Evolutionary conservation across 2,113 vertebrate genomes (phyloP).

Genomic region (Apteryx owenii): DNA sequence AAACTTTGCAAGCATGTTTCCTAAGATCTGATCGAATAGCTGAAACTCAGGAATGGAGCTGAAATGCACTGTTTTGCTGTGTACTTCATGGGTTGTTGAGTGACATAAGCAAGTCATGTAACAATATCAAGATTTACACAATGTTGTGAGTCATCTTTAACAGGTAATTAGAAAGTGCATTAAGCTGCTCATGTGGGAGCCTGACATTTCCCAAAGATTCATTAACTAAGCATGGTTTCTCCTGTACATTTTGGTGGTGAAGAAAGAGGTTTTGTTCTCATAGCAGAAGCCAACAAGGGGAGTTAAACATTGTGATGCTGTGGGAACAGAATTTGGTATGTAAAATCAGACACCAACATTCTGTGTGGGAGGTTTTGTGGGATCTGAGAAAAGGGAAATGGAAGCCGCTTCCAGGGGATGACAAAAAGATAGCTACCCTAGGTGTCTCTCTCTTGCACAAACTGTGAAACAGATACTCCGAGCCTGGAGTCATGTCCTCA

Average conservation of each 20-base stretch:
- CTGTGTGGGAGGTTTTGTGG: not conserved
- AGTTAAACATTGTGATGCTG: not conserved
- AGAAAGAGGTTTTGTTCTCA: not conserved
- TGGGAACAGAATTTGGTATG: not conserved
- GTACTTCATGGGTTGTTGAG: conserved; percentile 8
- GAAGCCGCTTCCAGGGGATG: not conserved
- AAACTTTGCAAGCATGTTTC: not conserved
- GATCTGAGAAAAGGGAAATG: not conserved
- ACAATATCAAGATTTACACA: conserved; percentile 4
- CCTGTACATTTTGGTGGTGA: not conserved
- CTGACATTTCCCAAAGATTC: not conserved
- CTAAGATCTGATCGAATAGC: not conserved
- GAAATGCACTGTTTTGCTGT: not conserved
- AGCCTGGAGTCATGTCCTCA: not conserved
- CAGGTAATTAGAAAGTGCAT: conserved; percentile 9
- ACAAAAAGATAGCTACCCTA: not conserved
- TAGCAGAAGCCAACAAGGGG: not conserved
- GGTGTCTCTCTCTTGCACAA: not conserved
- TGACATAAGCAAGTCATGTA: not conserved
- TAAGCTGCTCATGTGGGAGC: not conserved
- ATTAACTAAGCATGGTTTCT: not conserved
- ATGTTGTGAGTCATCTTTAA: not conserved
- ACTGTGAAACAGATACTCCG: not conserved
- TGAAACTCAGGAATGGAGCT: not conserved
- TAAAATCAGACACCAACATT: not conserved